phyloP scores from a whole-genome alignment of 2,113 vertebrate genomes.

The Zapornia atra region DNA sequence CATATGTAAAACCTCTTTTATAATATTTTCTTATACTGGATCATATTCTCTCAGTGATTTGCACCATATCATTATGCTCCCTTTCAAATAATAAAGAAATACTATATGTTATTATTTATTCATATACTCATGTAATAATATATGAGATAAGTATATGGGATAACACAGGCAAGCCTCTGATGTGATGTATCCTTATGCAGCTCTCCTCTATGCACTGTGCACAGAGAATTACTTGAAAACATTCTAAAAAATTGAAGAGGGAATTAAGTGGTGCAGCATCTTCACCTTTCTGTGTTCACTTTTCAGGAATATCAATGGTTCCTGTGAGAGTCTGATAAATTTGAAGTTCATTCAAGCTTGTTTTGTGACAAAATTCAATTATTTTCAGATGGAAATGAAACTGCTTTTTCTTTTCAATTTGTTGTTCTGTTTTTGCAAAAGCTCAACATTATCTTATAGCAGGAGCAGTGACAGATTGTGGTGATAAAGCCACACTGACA shows the following conservation, averaged over 20 bases:
- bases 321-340: neutral
- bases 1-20: neutral
- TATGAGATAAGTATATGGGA: neutral
- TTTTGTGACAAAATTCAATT: neutral
- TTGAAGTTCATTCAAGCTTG: neutral
- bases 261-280: neutral
- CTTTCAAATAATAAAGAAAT: neutral
- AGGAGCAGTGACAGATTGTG: neutral
- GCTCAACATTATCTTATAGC: neutral
- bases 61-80: neutral
- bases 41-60: neutral
- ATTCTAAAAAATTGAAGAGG: neutral
- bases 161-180: neutral
- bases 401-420: neutral
- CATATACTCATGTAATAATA: neutral
- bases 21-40: neutral
- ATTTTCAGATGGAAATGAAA: neutral
- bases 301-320: neutral
- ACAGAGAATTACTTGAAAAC: neutral
- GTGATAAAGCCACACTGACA: neutral
- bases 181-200: neutral
- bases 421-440: neutral
- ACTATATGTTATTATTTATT: neutral
- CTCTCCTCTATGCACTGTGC: neutral
- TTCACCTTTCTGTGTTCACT: neutral